Evolutionary conservation across 2,888 invertebrate genomes (phyloP).

Genomic region (Dichetophora obliterata): DNA sequence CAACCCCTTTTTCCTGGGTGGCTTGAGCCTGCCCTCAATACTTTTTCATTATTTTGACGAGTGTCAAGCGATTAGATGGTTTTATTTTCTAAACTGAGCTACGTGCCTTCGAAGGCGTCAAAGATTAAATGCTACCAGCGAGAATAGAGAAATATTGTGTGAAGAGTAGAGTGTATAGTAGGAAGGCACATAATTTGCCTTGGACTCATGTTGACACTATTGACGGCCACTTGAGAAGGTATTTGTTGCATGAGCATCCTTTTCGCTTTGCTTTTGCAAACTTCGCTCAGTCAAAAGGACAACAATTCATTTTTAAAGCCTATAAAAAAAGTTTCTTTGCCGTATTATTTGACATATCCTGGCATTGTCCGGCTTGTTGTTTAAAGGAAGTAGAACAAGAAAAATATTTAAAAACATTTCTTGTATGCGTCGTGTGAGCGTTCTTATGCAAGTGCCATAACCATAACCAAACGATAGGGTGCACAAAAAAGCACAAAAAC

Average conservation of each 20-base stretch:
- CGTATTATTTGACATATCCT: background rate
- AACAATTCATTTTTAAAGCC: slow-evolving; percentile 16
- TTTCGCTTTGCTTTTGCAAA: background rate
- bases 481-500: background rate
- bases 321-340: background rate
- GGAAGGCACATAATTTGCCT: background rate
- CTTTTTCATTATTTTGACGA: slow-evolving; percentile 65
- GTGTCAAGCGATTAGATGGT: slow-evolving; percentile 61
- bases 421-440: background rate
- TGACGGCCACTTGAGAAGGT: background rate
- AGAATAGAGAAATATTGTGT: background rate
- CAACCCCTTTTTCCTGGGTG: slow-evolving; percentile 3
- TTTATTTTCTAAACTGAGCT: slow-evolving; percentile 58
- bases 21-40: background rate
- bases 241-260: background rate
- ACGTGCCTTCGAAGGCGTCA: slow-evolving; percentile 51
- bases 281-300: slow-evolving; percentile 40
- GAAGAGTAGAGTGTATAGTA: background rate
- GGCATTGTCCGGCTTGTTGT: background rate
- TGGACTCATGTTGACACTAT: background rate
- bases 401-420: slow-evolving; percentile 5
- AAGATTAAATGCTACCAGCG: slow-evolving; percentile 46
- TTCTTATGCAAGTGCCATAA: background rate
- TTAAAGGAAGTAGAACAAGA: background rate
- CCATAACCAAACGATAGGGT: background rate